Percentiles rank a stretch among this genome's conserved stretches.
Evolutionary conservation across 2,113 vertebrate genomes (phyloP).

Genomic region (Nestor notabilis): DNA sequence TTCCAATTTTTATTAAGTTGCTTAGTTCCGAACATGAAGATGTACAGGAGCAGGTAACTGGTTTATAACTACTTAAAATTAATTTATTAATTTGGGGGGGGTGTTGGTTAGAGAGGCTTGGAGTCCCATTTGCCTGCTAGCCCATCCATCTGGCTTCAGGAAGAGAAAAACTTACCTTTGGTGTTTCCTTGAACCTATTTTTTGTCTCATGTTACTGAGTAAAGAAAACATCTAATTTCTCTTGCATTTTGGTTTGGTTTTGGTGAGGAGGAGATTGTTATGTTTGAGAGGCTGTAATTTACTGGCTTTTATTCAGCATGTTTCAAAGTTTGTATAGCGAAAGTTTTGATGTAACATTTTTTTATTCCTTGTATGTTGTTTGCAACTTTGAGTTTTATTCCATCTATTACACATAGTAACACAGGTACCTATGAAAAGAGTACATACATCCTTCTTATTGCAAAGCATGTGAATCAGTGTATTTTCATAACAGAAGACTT

Average conservation of each 20-base stretch:
- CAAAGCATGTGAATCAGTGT: background rate
- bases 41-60: slow-evolving; percentile 90
- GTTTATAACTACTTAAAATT: background rate
- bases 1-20: slow-evolving; percentile 92
- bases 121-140: background rate
- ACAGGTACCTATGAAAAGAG: background rate
- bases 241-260: background rate
- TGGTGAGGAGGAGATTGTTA: background rate
- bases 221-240: background rate
- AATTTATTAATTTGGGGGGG: fast-evolving
- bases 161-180: background rate
- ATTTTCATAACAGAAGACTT: background rate
- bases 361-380: background rate
- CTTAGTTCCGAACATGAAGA: slow-evolving; percentile 92
- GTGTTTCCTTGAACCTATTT: background rate
- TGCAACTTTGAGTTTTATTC: background rate
- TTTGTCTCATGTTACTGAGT: background rate
- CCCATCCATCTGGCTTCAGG: background rate
- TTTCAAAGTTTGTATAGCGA: background rate
- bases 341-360: background rate
- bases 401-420: background rate
- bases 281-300: background rate
- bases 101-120: background rate
- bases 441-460: background rate
- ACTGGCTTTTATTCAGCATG: background rate